Evolutionary conservation across 2,888 invertebrate genomes (phyloP).

Genomic region (Zaprionus obscuricornis): DNA sequence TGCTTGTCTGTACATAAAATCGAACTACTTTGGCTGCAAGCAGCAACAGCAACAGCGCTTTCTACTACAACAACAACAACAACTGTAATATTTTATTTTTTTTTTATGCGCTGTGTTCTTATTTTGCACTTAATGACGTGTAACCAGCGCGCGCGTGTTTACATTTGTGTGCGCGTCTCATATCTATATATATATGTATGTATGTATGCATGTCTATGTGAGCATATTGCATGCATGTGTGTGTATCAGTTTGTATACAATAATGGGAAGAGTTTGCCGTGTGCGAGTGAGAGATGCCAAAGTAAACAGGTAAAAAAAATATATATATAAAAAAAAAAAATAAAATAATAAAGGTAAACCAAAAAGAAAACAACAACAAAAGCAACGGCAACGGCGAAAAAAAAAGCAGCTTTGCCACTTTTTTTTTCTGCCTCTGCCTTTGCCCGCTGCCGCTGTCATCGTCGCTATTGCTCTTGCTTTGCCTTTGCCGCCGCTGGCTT

Average conservation of each 20-base stretch:
- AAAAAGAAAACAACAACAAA: slow-evolving; percentile 53
- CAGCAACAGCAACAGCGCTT: too few species aligned
- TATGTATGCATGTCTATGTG: slow-evolving; percentile 9
- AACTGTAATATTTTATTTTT: slow-evolving; percentile 18
- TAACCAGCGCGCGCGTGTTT: slow-evolving; percentile 67
- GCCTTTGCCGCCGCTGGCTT: too few species aligned
- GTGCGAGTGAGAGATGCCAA: slow-evolving; percentile 55
- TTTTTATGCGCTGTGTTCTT: slow-evolving; percentile 66
- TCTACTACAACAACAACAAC: slow-evolving; percentile 32
- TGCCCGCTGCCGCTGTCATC: too few species aligned
- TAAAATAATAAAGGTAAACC: slow-evolving; percentile 60
- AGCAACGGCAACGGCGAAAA: slow-evolving; percentile 21
- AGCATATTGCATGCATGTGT: too few species aligned
- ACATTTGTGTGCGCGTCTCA: slow-evolving; percentile 44
- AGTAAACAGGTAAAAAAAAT: slow-evolving; percentile 58
- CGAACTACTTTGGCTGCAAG: slow-evolving; percentile 26
- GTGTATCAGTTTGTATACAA: slow-evolving; percentile 22
- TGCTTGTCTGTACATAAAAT: too few species aligned
- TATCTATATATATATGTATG: slow-evolving; percentile 30
- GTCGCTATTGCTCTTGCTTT: too few species aligned
- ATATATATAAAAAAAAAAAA: too few species aligned
- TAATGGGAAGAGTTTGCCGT: slow-evolving; percentile 37
- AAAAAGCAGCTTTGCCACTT: slow-evolving; percentile 73
- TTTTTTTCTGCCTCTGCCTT: too few species aligned
- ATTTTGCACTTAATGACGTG: slow-evolving; percentile 76